Percentiles rank a stretch among this genome's conserved stretches.
These are phyloP conservation scores for Thalassarche chlororhynchos DNA, from an alignment of 2,113 vertebrate species.

Conservation along the genomic window DNA sequence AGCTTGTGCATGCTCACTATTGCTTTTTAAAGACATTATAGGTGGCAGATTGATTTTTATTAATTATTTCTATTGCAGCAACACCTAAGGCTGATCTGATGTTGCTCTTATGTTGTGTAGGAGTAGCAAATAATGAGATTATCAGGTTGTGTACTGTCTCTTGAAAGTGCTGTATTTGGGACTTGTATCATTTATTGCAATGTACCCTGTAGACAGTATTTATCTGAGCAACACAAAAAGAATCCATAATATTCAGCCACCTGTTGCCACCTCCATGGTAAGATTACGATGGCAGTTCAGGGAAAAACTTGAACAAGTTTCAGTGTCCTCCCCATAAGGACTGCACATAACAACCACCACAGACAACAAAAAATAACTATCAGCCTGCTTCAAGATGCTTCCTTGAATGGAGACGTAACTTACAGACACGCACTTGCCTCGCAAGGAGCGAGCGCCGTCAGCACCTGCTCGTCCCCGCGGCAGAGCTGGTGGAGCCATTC, in stretches of 20 bases:
- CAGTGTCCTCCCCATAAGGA: not conserved
- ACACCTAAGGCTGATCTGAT: conserved; percentile 50
- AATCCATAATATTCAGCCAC: not conserved
- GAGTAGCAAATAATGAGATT: conserved; percentile 58
- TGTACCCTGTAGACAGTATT: conserved; percentile 34
- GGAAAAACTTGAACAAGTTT: not conserved
- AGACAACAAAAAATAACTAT: not conserved
- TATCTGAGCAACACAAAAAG: conserved; percentile 8
- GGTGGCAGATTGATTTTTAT: conserved; percentile 59
- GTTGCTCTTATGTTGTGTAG: conserved; percentile 9
- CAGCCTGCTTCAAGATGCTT: not conserved
- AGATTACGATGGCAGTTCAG: not conserved
- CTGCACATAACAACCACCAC: rapidly evolving
- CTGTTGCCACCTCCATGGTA: not conserved
- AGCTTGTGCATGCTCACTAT: not conserved
- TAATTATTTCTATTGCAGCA: conserved; percentile 52
- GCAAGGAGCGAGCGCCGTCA: not conserved
- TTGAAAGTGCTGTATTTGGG: conserved; percentile 11
- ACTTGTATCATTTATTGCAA: conserved; percentile 34
- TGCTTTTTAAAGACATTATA: conserved; percentile 54
- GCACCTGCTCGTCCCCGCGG: not conserved
- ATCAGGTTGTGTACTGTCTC: not conserved
- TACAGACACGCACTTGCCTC: rapidly evolving
- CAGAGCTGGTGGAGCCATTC: not conserved
- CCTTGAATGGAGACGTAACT: not conserved